Evolutionary conservation across 2,113 vertebrate genomes (phyloP), one percentile per base, ranked within the genome.

Genomic region (Meriones unguiculatus): DNA sequence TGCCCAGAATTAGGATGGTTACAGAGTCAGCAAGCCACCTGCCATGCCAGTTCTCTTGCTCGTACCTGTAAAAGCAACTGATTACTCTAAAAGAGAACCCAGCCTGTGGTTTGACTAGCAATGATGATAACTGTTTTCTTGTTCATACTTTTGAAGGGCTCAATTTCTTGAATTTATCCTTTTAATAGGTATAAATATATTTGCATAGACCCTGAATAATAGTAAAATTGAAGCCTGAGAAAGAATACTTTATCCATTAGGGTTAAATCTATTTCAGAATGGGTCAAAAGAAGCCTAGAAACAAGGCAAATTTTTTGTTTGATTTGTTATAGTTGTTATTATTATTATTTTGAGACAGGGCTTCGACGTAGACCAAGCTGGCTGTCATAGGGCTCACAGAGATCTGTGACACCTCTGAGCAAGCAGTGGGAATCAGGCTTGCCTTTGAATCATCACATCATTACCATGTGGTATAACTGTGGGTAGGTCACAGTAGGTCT

Each of bases 161-260:
- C 4, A 25, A 81, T 91, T 90, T 93, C 50, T 96, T 84, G 20
- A 90, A 70, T 78, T 95, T 78, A 89, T 24, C 32, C 41, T 94
- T 93, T 82, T 95, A 38, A 13, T 85, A 87, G 64, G 7, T 93
- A 11, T 81, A 91, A 73, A 70, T 81, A n/a, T 76, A 84, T 75
- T 64, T 94, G 4, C 82, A 65, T 80, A 95, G 76, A 75, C 13
- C 82, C 5, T 28, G 67, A 38, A n/a, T 54, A 72, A 38, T 54
- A 88, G 41, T 88, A 75, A 92, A 76, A 76, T 52, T 65, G 50
- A 81, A 85, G 11, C 24, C 32, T 54, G 57, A n/a, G 18, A 6
- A 69, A 69, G 65, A 52, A 52, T 86, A 46, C 32, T 77, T 93
- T 95, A 64, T 38, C 3, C 2, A 84, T 11, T 89, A 46, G 25